Base-by-base conservation (phyloP, 2,797 vertebrate species). In the Sebastes wilsoni region DNA sequence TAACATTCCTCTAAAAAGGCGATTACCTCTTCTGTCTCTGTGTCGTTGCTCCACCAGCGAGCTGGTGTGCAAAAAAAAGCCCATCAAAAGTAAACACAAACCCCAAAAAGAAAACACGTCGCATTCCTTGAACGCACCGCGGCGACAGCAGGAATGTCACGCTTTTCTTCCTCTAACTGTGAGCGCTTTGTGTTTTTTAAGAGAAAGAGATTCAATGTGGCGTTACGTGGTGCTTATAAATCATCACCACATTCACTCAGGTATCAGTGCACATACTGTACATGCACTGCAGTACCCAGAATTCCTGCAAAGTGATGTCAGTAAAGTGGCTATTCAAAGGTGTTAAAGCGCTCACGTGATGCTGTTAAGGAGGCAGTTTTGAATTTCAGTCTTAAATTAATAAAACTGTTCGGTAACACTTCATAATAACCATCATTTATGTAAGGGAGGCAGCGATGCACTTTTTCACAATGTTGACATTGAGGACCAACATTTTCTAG, bases 51-150 rank as follows among this genome's bases (percentile, higher is more conserved):
- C 8, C 13, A 7, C 18, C 14, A 6, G 10, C 0, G 1, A 25
- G 14, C 34, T 20, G 5, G 4, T 7, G 36, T 58, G 30, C 72
- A 8, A 69, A 12, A 20, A 77, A 72, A 56, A 56, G 14, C 5
- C 7, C 65, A 32, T 22, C 6, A 5, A 76, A 59, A 36, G n/a
- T 60, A 42, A 80, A 83, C 52, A 34, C 18, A 58, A 70, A 25
- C 3, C 12, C n/a, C 6, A 3, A n/a, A 75, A 89, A 59, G 49
- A 84, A 66, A 85, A 83, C 75, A 46, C 14, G 82, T 65, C 70
- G 72, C 87, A 91, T 88, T 93, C 84, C 87, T 81, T 1, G 1
- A 68, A 75, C 1, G 75, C 75, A 79, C 13, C 23, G 1, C 13
- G 0, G 18, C 23, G 36, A 62, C 72, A 16, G 67, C 58, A 32